Conservation (phyloP, 1,140 invertebrate species). For the Penaeus vannamei region DNA sequence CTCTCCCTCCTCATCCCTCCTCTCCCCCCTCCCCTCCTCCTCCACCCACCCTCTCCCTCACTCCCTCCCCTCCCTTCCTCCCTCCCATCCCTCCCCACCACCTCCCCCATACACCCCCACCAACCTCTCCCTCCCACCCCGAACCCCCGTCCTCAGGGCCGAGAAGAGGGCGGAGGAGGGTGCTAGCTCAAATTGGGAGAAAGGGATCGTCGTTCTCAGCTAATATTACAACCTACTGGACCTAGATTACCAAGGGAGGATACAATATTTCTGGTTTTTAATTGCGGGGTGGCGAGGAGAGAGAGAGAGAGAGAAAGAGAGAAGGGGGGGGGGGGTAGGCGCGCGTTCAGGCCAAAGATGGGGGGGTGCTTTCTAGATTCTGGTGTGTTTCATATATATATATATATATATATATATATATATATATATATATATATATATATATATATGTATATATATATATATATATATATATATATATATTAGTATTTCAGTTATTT, state of each 20-base stretch:
- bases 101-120: background rate
- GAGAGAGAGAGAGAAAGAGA: slow-evolving; percentile 25
- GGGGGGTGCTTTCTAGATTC: too few relatives aligned
- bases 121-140: background rate
- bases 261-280: slow-evolving; percentile 31
- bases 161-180: background rate
- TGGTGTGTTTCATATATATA: too few relatives aligned
- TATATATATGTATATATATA: too few relatives aligned
- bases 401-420: too few relatives aligned
- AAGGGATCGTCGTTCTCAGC: slow-evolving; percentile 34
- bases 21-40: too few relatives aligned
- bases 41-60: too few relatives aligned
- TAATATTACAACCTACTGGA: slow-evolving; percentile 55
- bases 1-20: too few relatives aligned
- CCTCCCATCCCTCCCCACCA: background rate
- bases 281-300: background rate
- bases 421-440: too few relatives aligned
- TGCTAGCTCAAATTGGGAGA: background rate
- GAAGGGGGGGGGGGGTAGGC: background rate
- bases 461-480: too few relatives aligned
- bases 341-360: too few relatives aligned
- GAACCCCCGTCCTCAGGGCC: background rate
- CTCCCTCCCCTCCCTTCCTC: too few relatives aligned
- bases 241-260: slow-evolving; percentile 53
- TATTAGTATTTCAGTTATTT: too few relatives aligned